Base-by-base conservation (phyloP, 2,113 vertebrate genomes). In the Terrapene triunguis region DNA sequence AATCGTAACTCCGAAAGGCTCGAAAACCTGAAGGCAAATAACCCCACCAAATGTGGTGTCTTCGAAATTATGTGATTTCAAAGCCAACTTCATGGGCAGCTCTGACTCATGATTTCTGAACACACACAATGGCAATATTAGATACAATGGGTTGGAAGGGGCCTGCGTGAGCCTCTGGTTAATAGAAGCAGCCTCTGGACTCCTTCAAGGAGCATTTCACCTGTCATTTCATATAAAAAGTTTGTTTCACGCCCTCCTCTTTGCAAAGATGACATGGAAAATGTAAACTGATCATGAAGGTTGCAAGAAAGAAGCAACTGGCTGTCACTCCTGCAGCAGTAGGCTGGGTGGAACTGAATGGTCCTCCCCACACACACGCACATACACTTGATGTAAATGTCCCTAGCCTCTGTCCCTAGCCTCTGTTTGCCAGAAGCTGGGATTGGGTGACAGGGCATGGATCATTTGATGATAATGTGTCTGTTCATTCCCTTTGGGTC, bases 1-100 rank as follows among this genome's bases (percentile, higher is more conserved):
- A 80, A 72, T 22, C 21, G 38, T 42, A 10, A 22, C 19, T 32
- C 9, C 8, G 5, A 72, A 72, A 38, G n/a, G 29, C 51, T 82
- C 87, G 82, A 89, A 97, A 96, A 82, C 84, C 90, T n/a, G 44
- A 95, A 85, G 48, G 89, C 1, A 92, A 90, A 88, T 92, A 82
- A 92, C 92, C 8, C 76, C 29, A 62, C 27, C 5, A 62, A 14
- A 14, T 72, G n/a, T 11, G 69, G n/a, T 72, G 69, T 72, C 29
- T 62, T 62, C 35, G 35, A 62, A 62, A 62, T 35, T 62, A 62
- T 32, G 32, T 62, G 59, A 62, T 62, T 62, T 62, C 59, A 62
- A 62, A 32, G 59, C 59, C 59, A 62, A 16, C 29, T 62, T 62
- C 27, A 32, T 32, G 6, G 51, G 8, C 6, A 3, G 13, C 80